A percentile compares a stretch with the other conserved stretches of the same genome.
phyloP scores from a whole-genome alignment of 1,140 invertebrate genomes.

The Drosophila arawakana region DNA sequence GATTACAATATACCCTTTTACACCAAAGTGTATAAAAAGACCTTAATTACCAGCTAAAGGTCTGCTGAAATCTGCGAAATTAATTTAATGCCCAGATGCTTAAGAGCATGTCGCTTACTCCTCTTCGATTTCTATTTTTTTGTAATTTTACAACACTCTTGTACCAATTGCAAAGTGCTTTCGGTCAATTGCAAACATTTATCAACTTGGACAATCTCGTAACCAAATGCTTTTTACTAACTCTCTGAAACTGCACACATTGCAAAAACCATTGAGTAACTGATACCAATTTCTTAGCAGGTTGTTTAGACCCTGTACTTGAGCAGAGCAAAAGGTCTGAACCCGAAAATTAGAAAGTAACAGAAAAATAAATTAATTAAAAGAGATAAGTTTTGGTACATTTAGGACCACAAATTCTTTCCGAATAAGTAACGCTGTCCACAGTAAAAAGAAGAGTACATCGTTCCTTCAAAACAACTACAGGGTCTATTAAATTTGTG shows the following conservation, averaged over 20 bases:
- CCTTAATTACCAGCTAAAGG: neutral
- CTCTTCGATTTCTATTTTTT: too few species aligned
- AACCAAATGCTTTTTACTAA: slow-evolving; percentile 30
- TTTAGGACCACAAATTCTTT: too few species aligned
- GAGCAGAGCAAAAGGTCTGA: neutral
- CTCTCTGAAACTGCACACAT: slow-evolving; percentile 51
- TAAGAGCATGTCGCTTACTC: neutral
- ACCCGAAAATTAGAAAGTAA: too few species aligned
- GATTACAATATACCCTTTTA: too few species aligned
- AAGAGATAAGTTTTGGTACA: too few species aligned
- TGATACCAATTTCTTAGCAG: slow-evolving; percentile 40
- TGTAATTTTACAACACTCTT: neutral
- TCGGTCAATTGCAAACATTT: slow-evolving; percentile 22
- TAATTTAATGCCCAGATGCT: neutral
- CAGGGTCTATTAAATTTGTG: too few species aligned
- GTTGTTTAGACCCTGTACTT: neutral
- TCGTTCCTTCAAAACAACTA: too few species aligned
- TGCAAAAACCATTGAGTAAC: slow-evolving; percentile 41
- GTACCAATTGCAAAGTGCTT: slow-evolving; percentile 17
- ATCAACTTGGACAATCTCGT: slow-evolving; percentile 22
- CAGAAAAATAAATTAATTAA: too few species aligned
- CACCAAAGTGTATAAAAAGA: too few species aligned
- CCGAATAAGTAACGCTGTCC: too few species aligned
- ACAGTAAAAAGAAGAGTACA: too few species aligned
- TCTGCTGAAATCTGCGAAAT: neutral